These are phyloP conservation scores for Campylomormyrus numenius DNA, from an alignment of 2,113 vertebrate genomes.

Conservation along the genomic window DNA sequence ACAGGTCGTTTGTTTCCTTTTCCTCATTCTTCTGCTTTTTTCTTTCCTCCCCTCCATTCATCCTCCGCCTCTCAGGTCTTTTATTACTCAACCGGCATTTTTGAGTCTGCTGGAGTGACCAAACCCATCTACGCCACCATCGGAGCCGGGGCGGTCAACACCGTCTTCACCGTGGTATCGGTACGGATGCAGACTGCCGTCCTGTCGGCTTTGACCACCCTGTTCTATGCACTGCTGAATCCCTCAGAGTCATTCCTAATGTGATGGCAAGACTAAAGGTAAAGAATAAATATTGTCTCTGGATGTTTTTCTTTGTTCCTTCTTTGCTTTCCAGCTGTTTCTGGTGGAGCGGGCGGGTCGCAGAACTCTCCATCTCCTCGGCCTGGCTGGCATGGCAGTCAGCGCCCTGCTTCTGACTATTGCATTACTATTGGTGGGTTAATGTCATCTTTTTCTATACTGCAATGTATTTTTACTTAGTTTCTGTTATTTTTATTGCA, in stretches of 20 bases:
- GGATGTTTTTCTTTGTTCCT: not conserved
- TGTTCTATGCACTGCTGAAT: not conserved
- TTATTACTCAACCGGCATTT: constrained; percentile 92
- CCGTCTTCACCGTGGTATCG: constrained; percentile 83
- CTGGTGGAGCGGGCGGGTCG: constrained; percentile 85
- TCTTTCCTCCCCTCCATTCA: not conserved
- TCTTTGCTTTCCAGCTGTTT: constrained; percentile 67
- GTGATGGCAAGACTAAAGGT: not conserved
- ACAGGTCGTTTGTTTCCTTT: not conserved
- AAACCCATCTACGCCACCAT: constrained; percentile 88
- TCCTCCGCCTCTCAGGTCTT: constrained; percentile 68
- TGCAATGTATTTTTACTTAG: not conserved
- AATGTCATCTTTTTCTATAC: not conserved
- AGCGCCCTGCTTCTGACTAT: constrained; percentile 76
- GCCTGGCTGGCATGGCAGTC: constrained; percentile 82
- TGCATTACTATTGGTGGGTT: constrained; percentile 67
- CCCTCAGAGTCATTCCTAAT: not conserved
- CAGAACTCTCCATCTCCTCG: constrained; percentile 79
- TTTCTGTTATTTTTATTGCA: not conserved
- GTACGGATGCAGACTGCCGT: constrained; percentile 58
- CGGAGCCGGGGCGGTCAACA: constrained; percentile 85
- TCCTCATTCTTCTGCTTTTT: not conserved
- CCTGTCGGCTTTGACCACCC: not conserved
- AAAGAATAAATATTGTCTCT: not conserved
- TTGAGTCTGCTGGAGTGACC: constrained; percentile 70